These are phyloP conservation scores for Neoniphon sammara DNA, from an alignment of 2,797 vertebrate species.

Conservation along the genomic window DNA sequence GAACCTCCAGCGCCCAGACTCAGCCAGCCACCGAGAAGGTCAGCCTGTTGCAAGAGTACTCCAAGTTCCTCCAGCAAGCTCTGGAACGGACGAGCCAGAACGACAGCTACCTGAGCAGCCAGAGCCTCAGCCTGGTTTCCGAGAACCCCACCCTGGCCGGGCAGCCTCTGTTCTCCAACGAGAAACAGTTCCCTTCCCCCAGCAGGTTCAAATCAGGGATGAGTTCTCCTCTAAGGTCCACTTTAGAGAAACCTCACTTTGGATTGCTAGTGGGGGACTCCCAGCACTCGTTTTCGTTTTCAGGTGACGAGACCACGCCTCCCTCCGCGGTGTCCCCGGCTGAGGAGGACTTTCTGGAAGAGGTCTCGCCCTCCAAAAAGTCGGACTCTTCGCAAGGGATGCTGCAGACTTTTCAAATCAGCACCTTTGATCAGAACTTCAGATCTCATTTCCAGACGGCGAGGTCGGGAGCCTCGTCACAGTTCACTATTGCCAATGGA, in stretches of 20 bases:
- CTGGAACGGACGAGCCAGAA: conserved; percentile 99
- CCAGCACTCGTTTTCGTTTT: conserved; percentile 97
- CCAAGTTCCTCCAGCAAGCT: conserved; percentile 98
- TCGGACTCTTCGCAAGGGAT: conserved; percentile 91
- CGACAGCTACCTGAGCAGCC: conserved; percentile 97
- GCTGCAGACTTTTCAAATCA: conserved; percentile 96
- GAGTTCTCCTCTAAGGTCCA: conserved; percentile 94
- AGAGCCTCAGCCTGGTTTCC: conserved; percentile 96
- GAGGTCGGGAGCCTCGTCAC: conserved; percentile 91
- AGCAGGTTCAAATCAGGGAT: conserved; percentile 95
- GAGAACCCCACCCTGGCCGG: conserved; percentile 93
- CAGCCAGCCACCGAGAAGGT: conserved; percentile 94
- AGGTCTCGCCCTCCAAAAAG: conserved; percentile 98
- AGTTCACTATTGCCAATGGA: conserved; percentile 96
- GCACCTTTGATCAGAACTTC: conserved; percentile 97
- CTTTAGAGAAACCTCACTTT: conserved; percentile 97
- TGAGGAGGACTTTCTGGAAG: conserved; percentile 97
- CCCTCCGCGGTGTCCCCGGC: conserved; percentile 92
- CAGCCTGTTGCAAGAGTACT: conserved; percentile 98
- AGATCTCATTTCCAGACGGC: conserved; percentile 94
- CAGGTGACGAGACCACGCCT: conserved; percentile 95
- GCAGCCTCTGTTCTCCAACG: conserved; percentile 94
- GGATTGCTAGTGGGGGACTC: conserved; percentile 96
- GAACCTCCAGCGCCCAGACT: conserved; percentile 84
- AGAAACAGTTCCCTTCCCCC: conserved; percentile 94